Evolutionary conservation across 2,797 vertebrate species (phyloP).

Genomic region (Sebastes hubbsi): DNA sequence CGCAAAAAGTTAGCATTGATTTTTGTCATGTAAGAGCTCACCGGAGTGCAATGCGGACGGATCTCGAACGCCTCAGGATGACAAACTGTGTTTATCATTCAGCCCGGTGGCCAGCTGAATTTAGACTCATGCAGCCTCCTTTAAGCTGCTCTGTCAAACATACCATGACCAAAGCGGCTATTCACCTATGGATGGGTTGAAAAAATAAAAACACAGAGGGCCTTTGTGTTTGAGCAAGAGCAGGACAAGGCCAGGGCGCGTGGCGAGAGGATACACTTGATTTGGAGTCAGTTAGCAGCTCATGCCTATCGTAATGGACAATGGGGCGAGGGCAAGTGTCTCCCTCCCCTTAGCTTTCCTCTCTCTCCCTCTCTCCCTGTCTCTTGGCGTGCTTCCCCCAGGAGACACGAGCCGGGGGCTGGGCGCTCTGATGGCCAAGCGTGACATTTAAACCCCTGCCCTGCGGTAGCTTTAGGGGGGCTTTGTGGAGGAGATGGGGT

Average conservation of each 20-base stretch:
- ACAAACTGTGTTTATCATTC: conserved; percentile 65
- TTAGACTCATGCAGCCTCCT: conserved; percentile 39
- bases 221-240: conserved; percentile 73
- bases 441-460: conserved; percentile 85
- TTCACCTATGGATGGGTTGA: conserved; percentile 57
- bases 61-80: conserved; percentile 30
- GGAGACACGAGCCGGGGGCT: conserved; percentile 81
- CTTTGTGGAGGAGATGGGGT: conserved; percentile 53
- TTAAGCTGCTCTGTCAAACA: conserved; percentile 69
- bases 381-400: conserved; percentile 65
- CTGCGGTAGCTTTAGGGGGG: conserved; percentile 74
- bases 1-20: conserved; percentile 72
- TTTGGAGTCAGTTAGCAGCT: conserved; percentile 82
- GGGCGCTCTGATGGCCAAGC: conserved; percentile 82
- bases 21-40: conserved; percentile 59
- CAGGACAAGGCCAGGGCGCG: conserved; percentile 72
- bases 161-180: conserved; percentile 68
- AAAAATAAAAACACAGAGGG: conserved; percentile 56
- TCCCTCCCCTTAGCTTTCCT: conserved; percentile 70
- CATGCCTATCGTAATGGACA: conserved; percentile 78
- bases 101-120: conserved; percentile 66
- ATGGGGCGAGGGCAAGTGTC: conserved; percentile 73
- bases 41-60: conserved; percentile 44
- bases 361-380: conserved; percentile 56
- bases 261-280: conserved; percentile 81